Percentiles rank a stretch among this genome's conserved stretches.
Evolutionary conservation across 2,113 vertebrate genomes (phyloP).

Genomic region (Todiramphus chloris): DNA sequence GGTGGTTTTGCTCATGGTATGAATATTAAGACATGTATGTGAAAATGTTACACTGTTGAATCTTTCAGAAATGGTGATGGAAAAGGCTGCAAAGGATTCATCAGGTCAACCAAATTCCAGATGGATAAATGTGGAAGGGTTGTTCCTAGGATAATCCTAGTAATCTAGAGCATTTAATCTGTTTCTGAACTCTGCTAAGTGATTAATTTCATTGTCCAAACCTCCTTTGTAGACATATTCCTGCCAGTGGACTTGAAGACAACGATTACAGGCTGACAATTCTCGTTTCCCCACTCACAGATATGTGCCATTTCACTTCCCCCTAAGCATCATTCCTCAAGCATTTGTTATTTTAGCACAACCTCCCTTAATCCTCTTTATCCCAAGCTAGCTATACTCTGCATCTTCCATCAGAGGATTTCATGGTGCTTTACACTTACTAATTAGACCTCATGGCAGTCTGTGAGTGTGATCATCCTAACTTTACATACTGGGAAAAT

Average conservation of each 20-base stretch:
- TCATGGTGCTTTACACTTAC: constrained; percentile 14
- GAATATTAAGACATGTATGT: not conserved
- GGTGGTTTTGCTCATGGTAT: not conserved
- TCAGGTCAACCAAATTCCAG: not conserved
- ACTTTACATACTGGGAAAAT: constrained; percentile 2
- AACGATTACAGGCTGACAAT: not conserved
- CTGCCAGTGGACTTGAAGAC: not conserved
- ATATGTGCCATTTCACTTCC: not conserved
- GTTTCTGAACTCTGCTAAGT: not conserved
- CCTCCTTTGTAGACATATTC: not conserved
- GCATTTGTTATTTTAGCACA: constrained; percentile 6
- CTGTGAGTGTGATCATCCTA: not conserved
- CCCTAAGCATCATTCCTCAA: not conserved
- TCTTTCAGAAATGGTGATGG: not conserved
- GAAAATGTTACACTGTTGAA: not conserved
- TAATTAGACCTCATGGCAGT: constrained; percentile 24
- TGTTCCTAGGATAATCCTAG: not conserved
- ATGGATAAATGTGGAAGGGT: not conserved
- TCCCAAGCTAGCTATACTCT: not conserved
- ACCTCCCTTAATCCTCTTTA: constrained; percentile 19
- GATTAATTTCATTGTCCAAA: not conserved
- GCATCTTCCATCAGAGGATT: constrained; percentile 33
- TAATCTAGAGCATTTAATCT: not conserved
- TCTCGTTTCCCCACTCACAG: not conserved
- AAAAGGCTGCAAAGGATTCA: not conserved